Conservation (phyloP, 2,888 invertebrate genomes). For the Stenodema calcarata region DNA sequence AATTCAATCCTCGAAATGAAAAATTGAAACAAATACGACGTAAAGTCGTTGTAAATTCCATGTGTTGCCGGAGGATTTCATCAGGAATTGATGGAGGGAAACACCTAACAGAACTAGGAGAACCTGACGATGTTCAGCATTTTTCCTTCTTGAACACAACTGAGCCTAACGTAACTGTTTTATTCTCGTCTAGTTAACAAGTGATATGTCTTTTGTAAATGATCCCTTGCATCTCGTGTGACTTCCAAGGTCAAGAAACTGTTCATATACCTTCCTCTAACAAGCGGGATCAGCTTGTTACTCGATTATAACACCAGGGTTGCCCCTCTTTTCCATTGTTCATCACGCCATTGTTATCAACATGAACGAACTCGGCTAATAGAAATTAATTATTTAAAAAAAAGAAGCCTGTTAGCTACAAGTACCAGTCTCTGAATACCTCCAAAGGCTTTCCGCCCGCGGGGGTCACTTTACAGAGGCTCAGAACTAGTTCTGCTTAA, state of each 20-base stretch:
- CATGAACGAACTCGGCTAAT: background rate
- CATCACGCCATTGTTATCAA: background rate
- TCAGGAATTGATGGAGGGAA: too few species aligned
- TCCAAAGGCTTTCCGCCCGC: background rate
- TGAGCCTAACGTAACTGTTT: background rate
- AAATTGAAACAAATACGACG: too few species aligned
- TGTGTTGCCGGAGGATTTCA: too few species aligned
- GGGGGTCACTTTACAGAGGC: background rate
- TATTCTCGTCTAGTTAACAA: background rate
- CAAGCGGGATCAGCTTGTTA: background rate
- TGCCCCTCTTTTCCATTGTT: background rate
- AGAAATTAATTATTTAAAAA: background rate
- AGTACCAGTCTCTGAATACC: background rate
- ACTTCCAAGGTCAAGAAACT: background rate
- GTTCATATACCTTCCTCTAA: background rate
- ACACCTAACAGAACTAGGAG: too few species aligned
- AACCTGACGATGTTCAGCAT: too few species aligned
- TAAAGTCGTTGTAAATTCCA: too few species aligned
- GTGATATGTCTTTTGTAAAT: background rate
- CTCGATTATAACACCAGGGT: background rate
- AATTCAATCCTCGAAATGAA: too few species aligned
- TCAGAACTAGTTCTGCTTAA: background rate
- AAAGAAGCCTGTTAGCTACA: background rate
- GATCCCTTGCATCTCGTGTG: background rate
- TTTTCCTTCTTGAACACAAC: too few species aligned